Evolutionary conservation across 1,140 invertebrate genomes (phyloP).

Genomic region (Kradibia gibbosae): DNA sequence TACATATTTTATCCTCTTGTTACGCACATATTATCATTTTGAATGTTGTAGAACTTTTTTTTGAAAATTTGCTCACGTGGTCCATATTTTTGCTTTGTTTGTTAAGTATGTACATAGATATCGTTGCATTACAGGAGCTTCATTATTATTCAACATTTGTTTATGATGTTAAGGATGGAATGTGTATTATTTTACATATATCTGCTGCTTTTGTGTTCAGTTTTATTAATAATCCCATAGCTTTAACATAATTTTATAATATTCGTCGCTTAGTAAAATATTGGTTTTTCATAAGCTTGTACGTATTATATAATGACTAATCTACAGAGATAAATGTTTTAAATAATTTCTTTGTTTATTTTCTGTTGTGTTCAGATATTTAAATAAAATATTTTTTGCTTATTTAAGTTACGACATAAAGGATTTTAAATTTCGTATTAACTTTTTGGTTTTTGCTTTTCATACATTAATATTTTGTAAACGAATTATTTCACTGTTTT

Average conservation of each 20-base stretch:
- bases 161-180: constrained; percentile 3
- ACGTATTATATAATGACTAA: no score
- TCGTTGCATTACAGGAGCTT: not conserved
- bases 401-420: no score
- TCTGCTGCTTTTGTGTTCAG: not conserved
- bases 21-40: constrained; percentile 2
- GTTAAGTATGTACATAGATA: not conserved
- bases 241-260: not conserved
- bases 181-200: not conserved
- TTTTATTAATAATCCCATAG: not conserved
- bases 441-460: no score
- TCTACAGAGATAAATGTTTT: no score
- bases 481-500: no score
- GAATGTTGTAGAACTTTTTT: constrained; percentile 20
- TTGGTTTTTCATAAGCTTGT: no score
- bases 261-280: not conserved
- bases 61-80: no score
- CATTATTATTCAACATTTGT: constrained; percentile 18
- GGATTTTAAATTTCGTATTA: no score
- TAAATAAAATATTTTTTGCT: no score
- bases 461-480: no score
- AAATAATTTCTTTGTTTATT: no score
- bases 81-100: not conserved
- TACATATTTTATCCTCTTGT: not conserved
- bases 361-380: no score